Percentiles rank a stretch among this genome's conserved stretches.
Evolutionary conservation across 2,888 invertebrate genomes (phyloP).

Genomic region (Agriopis marginaria): DNA sequence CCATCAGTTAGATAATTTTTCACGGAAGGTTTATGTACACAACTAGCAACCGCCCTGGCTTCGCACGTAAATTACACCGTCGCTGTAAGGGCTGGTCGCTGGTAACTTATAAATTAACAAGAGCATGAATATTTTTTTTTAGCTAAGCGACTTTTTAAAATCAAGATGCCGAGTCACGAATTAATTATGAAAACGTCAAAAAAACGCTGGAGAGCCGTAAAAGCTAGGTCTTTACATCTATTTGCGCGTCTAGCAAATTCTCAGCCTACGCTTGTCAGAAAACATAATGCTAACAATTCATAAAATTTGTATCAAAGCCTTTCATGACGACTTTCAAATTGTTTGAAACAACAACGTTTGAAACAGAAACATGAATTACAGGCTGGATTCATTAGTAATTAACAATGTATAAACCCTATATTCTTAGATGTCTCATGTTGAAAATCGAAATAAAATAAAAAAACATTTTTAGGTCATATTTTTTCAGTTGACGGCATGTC

Average conservation of each 20-base stretch:
- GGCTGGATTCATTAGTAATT: too few relatives aligned
- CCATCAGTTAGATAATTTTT: too few relatives aligned
- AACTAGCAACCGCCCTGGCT: too few relatives aligned
- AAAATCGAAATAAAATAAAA: too few relatives aligned
- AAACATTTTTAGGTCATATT: too few relatives aligned
- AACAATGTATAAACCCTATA: too few relatives aligned
- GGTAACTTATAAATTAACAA: too few relatives aligned
- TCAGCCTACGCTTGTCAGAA: slow-evolving; percentile 1
- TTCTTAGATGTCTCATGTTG: too few relatives aligned
- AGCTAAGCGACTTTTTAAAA: not conserved
- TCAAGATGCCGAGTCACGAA: not conserved
- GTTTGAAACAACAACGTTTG: not conserved
- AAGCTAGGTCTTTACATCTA: not conserved
- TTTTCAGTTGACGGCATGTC: not conserved
- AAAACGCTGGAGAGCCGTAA: not conserved
- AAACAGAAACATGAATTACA: not conserved
- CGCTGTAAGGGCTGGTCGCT: too few relatives aligned
- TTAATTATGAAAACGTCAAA: not conserved
- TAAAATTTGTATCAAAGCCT: slow-evolving; percentile 4
- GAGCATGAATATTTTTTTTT: too few relatives aligned
- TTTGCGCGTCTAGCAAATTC: not conserved
- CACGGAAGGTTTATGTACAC: too few relatives aligned
- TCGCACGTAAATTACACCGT: too few relatives aligned
- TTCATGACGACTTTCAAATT: slow-evolving; percentile 7
- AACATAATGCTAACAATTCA: slow-evolving; percentile 1